Percentiles rank a stretch among this genome's conserved stretches.
These are phyloP conservation scores for Nixonia krombeini DNA, from an alignment of 1,140 invertebrate genomes.

Conservation along the genomic window DNA sequence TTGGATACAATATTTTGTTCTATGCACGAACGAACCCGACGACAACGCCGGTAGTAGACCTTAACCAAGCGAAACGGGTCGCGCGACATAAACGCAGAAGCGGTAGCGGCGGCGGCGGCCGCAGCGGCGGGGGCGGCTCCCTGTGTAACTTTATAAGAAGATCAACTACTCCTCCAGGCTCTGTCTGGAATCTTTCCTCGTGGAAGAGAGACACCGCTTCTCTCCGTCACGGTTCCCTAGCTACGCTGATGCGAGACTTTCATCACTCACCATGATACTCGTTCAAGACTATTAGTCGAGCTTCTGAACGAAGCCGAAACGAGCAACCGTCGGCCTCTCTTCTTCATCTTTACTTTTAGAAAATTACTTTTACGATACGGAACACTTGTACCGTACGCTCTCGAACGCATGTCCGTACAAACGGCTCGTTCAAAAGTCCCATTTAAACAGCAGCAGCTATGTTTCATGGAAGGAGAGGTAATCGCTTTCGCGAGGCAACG, in stretches of 20 bases:
- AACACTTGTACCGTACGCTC: no score
- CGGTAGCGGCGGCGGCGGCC: no score
- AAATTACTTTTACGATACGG: neutral
- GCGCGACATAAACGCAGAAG: conserved; percentile 47
- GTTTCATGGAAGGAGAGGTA: no score
- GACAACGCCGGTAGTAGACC: conserved; percentile 51
- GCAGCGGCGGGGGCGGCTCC: no score
- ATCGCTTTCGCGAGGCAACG: no score
- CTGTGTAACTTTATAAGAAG: conserved; percentile 33
- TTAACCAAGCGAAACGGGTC: conserved; percentile 56
- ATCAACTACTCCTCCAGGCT: conserved; percentile 34
- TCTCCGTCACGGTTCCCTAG: conserved; percentile 41
- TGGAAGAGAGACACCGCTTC: conserved; percentile 23
- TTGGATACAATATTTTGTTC: conserved; percentile 64
- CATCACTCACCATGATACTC: conserved; percentile 37
- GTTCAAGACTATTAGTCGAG: conserved; percentile 31
- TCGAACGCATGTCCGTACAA: no score
- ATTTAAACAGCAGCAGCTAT: no score
- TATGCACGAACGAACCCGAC: conserved; percentile 65
- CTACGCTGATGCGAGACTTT: conserved; percentile 45
- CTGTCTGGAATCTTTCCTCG: conserved; percentile 13
- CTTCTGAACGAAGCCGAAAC: conserved; percentile 32
- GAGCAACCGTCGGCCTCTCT: conserved; percentile 4
- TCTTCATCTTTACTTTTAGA: conserved; percentile 5
- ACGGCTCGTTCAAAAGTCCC: no score